A percentile compares a stretch with the other conserved stretches of the same genome.
These are phyloP conservation scores for Lagopus muta DNA, from an alignment of 2,113 vertebrate genomes.

Conservation along the genomic window DNA sequence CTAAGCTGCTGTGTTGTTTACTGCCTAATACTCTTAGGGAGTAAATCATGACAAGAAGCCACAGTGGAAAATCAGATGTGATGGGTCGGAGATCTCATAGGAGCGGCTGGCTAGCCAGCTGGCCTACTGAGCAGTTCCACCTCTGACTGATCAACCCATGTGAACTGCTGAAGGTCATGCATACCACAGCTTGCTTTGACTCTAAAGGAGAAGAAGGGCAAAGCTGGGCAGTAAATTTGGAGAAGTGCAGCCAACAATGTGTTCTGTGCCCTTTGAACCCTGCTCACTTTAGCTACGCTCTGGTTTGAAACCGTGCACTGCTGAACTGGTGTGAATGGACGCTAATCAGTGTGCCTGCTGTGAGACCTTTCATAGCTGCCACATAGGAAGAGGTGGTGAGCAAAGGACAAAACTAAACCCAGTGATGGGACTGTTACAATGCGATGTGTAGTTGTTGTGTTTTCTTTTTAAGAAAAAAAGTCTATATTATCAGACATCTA, in stretches of 20 bases:
- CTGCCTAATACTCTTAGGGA: background rate
- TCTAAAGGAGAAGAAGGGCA: background rate
- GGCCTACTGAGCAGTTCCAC: fast-evolving
- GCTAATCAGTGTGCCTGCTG: fast-evolving
- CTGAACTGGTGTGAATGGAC: fast-evolving
- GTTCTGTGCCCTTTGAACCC: fast-evolving
- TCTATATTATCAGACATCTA: fast-evolving
- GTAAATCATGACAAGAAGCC: background rate
- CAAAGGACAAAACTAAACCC: too few species aligned
- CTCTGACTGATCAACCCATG: background rate
- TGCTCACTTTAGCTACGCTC: fast-evolving
- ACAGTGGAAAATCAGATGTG: background rate
- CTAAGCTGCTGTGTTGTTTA: background rate
- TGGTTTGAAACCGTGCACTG: fast-evolving
- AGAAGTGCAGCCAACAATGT: fast-evolving
- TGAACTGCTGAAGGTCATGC: fast-evolving
- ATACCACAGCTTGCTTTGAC: background rate
- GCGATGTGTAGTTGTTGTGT: background rate
- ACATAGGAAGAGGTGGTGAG: background rate
- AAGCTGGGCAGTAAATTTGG: fast-evolving
- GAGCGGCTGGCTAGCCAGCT: fast-evolving
- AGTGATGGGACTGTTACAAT: background rate
- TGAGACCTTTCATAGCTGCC: fast-evolving
- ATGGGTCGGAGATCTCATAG: too few species aligned
- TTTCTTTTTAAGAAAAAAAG: background rate